Evolutionary conservation across 2,888 invertebrate genomes (phyloP), one percentile per base, ranked within the genome.

Genomic region (Metellina segmentata): DNA sequence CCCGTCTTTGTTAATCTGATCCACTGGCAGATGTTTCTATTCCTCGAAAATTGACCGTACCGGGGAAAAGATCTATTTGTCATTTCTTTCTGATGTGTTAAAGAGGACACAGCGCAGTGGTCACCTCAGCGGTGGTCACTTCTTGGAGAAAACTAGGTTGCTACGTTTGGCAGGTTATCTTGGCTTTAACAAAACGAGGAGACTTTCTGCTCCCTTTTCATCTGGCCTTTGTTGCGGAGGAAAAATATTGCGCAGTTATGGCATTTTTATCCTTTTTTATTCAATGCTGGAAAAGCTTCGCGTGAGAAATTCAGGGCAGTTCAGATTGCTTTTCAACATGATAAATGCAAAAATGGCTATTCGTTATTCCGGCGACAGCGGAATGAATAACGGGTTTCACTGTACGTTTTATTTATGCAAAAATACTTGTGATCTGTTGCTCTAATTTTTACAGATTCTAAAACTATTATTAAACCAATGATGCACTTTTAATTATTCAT

Each of bases 1-100:
- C 89, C 82, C 81, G 82, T 81, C 82, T 89, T 89, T 89, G 82
- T 89, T 89, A 82, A 89, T 89, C 82, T 70, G 82, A 89, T 89
- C 89, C 82, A 75, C 34, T 19, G 82, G 89, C 89, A 89, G 89
- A 89, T 89, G 82, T 82, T 89, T 89, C 77, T 89, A 81, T 89
- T 89, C 77, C 89, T 69, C 77, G 51, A 82, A 89, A 89, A 89
- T 75, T 89, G 82, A 82, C 75, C 89, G 81, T 51, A 53, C 53
- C 61, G 51, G 69, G 89, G 89, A 89, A 77, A 77, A 81, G 69
- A 69, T 69, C 70, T 69, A 89, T 89, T 89, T 71, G 78, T 89
- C 79, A 85, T 89, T 89, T 85, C 72, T 85, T 85, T 74, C 81
- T 77, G 19, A 81, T 75, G 81, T 20, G 72, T 52, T 52, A 86